Conservation (phyloP, 2,888 invertebrate species). For the Cepaea hortensis region DNA sequence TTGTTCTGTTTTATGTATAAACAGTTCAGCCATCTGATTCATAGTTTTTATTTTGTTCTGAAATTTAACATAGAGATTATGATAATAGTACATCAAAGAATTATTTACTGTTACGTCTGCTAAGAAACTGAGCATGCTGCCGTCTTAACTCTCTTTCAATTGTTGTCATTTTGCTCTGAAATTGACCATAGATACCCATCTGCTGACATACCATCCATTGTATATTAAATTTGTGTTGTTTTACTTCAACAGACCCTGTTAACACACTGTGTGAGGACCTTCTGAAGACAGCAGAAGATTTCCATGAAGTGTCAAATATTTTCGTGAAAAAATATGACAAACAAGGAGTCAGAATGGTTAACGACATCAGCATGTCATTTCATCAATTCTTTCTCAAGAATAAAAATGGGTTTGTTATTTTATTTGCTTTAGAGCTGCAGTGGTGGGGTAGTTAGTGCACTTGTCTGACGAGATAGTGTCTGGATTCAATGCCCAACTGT, state of each 20-base stretch:
- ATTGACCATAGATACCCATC: neutral
- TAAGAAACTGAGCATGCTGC: too few relatives aligned
- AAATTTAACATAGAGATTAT: too few relatives aligned
- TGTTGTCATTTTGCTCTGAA: too few relatives aligned
- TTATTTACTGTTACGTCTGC: too few relatives aligned
- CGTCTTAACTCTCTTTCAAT: too few relatives aligned
- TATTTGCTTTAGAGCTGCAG: too few relatives aligned
- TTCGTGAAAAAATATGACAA: slow-evolving; percentile 35
- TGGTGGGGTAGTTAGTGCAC: too few relatives aligned
- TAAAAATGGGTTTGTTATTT: slow-evolving; percentile 45
- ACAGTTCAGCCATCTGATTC: too few relatives aligned
- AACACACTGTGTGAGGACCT: slow-evolving; percentile 38
- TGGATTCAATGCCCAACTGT: too few relatives aligned
- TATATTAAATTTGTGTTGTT: neutral
- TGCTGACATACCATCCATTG: neutral
- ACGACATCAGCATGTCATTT: slow-evolving; percentile 51
- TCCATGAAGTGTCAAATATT: slow-evolving; percentile 43
- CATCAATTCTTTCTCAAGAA: slow-evolving; percentile 45
- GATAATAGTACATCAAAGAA: too few relatives aligned
- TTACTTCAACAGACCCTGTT: slow-evolving; percentile 38
- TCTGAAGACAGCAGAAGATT: slow-evolving; percentile 37
- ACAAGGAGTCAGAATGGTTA: slow-evolving; percentile 43
- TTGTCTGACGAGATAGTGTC: neutral
- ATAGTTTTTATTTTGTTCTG: too few relatives aligned
- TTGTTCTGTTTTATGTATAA: too few relatives aligned